A percentile compares a stretch with the other conserved stretches of the same genome.
Conservation (phyloP, 2,888 invertebrate genomes). For the Pachycephus smyrnensis region DNA sequence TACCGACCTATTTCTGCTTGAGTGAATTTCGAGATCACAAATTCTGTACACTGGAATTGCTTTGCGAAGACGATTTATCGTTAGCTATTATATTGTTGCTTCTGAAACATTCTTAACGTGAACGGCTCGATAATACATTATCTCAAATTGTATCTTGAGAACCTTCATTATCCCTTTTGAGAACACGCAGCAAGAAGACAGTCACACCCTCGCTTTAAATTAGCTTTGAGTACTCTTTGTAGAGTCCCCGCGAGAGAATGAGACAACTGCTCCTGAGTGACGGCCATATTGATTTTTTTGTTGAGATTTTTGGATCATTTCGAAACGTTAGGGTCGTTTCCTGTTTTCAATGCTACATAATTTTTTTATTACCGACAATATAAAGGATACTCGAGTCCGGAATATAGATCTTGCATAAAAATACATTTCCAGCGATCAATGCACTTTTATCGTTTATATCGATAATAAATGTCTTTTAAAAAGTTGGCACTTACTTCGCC, state of each 20-base stretch:
- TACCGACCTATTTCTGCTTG: constrained; percentile 26
- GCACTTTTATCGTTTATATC: not conserved
- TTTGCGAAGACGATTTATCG: not conserved
- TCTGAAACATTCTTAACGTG: not conserved
- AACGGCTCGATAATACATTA: not conserved
- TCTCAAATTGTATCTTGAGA: not conserved
- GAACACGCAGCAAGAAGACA: not conserved
- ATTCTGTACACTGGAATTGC: not conserved
- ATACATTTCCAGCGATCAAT: not conserved
- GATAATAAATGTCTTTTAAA: not conserved
- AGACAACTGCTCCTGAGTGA: not conserved
- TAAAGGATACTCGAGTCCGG: not conserved
- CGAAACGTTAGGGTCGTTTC: too few species aligned
- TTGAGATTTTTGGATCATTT: not conserved
- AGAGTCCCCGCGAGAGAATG: not conserved
- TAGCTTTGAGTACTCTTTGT: not conserved
- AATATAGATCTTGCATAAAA: not conserved
- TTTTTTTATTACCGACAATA: not conserved
- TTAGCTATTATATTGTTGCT: not conserved
- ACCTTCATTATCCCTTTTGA: not conserved
- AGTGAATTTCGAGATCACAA: not conserved
- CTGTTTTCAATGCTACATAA: too few species aligned
- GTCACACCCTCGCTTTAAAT: not conserved
- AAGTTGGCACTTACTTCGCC: not conserved
- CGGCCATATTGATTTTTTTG: not conserved